phyloP scores from a whole-genome alignment of 2,113 vertebrate species.

The Peromyscus maniculatus region DNA sequence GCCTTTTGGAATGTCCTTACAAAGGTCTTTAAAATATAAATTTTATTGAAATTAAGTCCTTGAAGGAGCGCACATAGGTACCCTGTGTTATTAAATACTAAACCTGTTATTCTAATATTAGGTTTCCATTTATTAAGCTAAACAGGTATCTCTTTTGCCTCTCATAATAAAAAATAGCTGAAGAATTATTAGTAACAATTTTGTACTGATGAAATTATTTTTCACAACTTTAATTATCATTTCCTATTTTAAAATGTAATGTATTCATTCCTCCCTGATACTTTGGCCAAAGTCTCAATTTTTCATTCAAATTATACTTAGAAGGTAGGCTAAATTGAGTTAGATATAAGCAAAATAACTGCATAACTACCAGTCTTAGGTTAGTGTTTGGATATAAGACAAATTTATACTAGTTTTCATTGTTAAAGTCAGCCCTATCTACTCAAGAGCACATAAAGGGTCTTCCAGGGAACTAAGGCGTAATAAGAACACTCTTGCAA shows the following conservation, averaged over 20 bases:
- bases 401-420: background rate
- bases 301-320: conserved; percentile 11
- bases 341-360: background rate
- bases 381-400: background rate
- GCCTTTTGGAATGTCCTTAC: background rate
- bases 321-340: background rate
- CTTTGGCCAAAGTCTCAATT: background rate
- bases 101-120: background rate
- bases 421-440: background rate
- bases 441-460: background rate
- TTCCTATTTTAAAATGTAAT: background rate
- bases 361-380: background rate
- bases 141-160: background rate
- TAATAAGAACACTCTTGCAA: background rate
- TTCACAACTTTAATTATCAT: background rate
- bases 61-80: background rate
- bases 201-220: background rate
- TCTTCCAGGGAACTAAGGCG: background rate
- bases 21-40: conserved; percentile 20
- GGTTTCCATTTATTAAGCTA: background rate
- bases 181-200: background rate
- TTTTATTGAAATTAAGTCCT: background rate
- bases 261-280: background rate
- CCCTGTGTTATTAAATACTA: background rate
- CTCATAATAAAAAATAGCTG: background rate